phyloP scores from a whole-genome alignment of 2,888 invertebrate species.

The Andrena trimmerana region DNA sequence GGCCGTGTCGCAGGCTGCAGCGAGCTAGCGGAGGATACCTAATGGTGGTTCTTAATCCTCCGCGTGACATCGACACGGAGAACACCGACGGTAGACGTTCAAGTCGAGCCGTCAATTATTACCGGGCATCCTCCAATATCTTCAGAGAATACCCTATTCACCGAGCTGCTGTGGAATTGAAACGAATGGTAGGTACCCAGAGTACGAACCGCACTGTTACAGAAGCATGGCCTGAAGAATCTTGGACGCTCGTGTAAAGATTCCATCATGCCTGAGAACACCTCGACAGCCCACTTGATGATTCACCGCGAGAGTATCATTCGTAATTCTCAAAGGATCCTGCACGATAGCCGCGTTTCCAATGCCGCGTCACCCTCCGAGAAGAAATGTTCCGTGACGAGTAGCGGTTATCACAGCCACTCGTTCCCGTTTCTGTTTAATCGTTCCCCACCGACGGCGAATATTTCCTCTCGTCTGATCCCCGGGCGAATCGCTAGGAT shows the following conservation, averaged over 20 bases:
- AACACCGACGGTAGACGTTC: constrained; percentile 6
- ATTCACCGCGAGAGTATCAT: background rate
- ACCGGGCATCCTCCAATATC: background rate
- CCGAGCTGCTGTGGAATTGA: background rate
- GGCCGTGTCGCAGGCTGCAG: background rate
- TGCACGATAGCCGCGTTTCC: constrained; percentile 50
- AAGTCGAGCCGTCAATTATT: constrained; percentile 8
- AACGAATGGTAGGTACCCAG: background rate
- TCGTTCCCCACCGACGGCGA: constrained; percentile 57
- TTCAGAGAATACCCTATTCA: background rate
- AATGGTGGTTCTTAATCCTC: constrained; percentile 19
- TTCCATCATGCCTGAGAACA: background rate
- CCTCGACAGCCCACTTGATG: background rate
- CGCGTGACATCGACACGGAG: background rate
- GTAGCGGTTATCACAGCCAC: constrained; percentile 70
- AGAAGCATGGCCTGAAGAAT: no score
- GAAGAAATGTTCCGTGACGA: constrained; percentile 69
- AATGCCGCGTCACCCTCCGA: constrained; percentile 53
- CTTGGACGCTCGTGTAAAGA: background rate
- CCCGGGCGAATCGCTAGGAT: background rate
- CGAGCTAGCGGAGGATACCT: constrained; percentile 15
- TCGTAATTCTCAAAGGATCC: constrained; percentile 37
- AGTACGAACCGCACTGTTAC: background rate
- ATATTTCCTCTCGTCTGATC: constrained; percentile 27
- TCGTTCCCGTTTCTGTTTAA: constrained; percentile 68